Evolutionary conservation across 2,888 invertebrate genomes (phyloP), one percentile per base, ranked within the genome.

Genomic region (Cryptops parisi): DNA sequence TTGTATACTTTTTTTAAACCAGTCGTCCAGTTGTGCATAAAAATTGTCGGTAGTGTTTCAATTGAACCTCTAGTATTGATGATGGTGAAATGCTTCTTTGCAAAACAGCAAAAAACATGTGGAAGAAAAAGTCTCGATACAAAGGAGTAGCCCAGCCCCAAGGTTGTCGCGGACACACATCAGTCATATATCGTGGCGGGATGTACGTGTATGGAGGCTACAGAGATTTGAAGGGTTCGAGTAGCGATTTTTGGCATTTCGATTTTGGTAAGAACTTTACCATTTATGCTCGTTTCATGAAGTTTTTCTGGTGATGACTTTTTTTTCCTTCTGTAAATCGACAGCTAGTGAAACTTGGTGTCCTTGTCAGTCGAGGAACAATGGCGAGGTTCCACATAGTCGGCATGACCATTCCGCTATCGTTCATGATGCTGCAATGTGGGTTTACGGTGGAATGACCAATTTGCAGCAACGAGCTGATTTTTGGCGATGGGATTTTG

Each of bases 131-230:
- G 70, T 76, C 21, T 74, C 74, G 61, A 73, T 75, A 67, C 66
- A 70, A 48, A 50, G 41, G 22, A n/a, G 39, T 40, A 9, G 47
- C 55, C 46, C 58, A 58, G 43, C 87, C 87, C n/a, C 76, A 79
- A 61, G 85, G 85, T 2, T 74, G 89, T 38, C 74, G 88, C 54
- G 87, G 87, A 0, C 90, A 90, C 71, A 79, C 84, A 0, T 84
- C 88, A 17, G 76, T 87, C 55, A 78, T 86, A 45, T 81, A 84
- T 64, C 76, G 78, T 56, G 82, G 82, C 59, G 76, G 79, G 60
- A 82, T 90, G 80, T 75, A 86, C 56, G 75, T 90, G 58, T 89
- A 86, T 68, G 90, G 89, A 3, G 90, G 90, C 3, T 89, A 87
- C 69, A 80, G 82, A 65, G 89, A 90, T 67, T 71, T 88, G 57